Evolutionary conservation across 2,113 vertebrate species (phyloP).

Genomic region (Columbina picui): DNA sequence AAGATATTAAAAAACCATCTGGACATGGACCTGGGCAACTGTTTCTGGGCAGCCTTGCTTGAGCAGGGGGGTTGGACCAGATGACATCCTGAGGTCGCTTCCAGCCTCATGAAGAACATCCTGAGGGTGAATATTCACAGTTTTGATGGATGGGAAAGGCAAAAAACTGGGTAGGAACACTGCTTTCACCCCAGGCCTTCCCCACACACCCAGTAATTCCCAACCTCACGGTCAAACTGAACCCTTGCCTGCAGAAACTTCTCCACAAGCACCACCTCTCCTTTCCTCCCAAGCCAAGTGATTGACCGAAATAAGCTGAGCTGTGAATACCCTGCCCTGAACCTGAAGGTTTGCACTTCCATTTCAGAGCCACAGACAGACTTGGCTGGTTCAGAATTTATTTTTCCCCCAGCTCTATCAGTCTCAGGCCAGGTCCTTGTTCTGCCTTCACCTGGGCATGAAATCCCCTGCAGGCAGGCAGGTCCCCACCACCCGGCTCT

Average conservation of each 20-base stretch:
- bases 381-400: background rate
- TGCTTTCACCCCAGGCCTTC: background rate
- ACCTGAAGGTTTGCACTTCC: background rate
- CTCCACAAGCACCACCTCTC: background rate
- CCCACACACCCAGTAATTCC: background rate
- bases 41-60: background rate
- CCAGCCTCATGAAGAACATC: background rate
- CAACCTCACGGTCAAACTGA: background rate
- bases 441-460: background rate
- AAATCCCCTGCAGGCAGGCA: background rate
- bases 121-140: background rate
- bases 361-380: background rate
- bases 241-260: background rate
- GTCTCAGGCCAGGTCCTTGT: background rate
- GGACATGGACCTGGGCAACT: background rate
- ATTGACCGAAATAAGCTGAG: background rate
- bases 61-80: background rate
- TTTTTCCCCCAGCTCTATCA: background rate
- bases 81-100: background rate
- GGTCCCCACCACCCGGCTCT: background rate
- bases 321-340: background rate
- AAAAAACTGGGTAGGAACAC: background rate
- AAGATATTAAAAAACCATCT: background rate
- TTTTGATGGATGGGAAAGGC: background rate
- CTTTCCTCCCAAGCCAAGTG: fast-evolving